These are phyloP conservation scores for Phainopepla nitens DNA, from an alignment of 2,113 vertebrate genomes.

Conservation along the genomic window DNA sequence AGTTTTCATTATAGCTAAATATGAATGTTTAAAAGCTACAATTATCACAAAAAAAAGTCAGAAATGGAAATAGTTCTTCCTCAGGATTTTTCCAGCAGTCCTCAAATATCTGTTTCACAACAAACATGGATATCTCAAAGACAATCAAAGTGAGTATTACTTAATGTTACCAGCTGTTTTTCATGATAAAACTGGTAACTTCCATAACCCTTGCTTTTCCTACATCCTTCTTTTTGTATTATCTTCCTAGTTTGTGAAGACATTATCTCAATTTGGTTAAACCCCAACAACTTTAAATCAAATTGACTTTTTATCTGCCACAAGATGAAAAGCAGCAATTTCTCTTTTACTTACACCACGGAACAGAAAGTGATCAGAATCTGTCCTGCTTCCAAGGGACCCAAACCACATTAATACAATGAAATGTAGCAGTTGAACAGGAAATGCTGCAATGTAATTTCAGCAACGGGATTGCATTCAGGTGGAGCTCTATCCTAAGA, in stretches of 20 bases:
- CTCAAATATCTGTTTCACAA: not conserved
- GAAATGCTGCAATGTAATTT: not conserved
- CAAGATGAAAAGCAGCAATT: not conserved
- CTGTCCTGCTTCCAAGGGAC: not conserved
- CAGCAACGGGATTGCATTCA: not conserved
- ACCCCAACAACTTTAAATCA: not conserved
- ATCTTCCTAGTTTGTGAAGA: not conserved
- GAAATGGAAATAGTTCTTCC: not conserved
- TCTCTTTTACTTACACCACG: not conserved
- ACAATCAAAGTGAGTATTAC: not conserved
- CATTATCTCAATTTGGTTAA: not conserved
- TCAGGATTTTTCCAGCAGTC: not conserved
- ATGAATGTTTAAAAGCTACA: not conserved
- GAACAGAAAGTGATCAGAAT: constrained; percentile 4
- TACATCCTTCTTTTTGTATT: not conserved
- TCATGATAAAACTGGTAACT: not conserved
- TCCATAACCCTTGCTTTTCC: not conserved
- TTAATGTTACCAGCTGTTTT: not conserved
- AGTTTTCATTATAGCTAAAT: not conserved
- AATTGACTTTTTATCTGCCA: not conserved
- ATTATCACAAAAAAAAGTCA: not conserved
- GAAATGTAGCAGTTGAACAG: not conserved
- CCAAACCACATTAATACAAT: not conserved
- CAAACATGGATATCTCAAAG: not conserved
- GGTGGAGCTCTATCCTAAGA: not conserved